Percentiles rank a stretch among this genome's conserved stretches.
phyloP scores from a whole-genome alignment of 2,797 vertebrate species.

The Distichodus sexfasciatus region DNA sequence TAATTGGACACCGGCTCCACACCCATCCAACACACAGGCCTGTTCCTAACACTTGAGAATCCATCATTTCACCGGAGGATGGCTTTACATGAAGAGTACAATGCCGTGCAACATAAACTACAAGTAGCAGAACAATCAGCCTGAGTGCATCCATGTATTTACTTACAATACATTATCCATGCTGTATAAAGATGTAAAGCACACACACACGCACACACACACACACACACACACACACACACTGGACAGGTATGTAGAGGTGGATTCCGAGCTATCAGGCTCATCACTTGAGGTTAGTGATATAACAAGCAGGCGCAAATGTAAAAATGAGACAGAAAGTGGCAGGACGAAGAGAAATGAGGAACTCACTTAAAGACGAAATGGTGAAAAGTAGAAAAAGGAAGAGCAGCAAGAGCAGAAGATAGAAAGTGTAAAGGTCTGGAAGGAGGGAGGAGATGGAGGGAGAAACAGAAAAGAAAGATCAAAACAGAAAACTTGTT shows the following conservation, averaged over 20 bases:
- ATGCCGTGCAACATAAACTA: slow-evolving; percentile 7
- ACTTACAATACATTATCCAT: background rate
- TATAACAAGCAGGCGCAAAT: too few relatives aligned
- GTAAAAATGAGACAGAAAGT: too few relatives aligned
- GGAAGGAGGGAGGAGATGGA: too few relatives aligned
- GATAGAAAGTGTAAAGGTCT: too few relatives aligned
- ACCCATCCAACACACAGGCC: background rate
- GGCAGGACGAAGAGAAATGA: too few relatives aligned
- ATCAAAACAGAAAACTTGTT: background rate
- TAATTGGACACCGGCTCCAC: slow-evolving; percentile 2
- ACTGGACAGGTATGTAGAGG: too few relatives aligned
- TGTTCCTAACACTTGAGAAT: slow-evolving; percentile 1
- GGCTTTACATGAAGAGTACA: slow-evolving; percentile 24
- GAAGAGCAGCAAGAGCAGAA: slow-evolving; percentile 25
- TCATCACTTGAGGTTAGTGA: too few relatives aligned
- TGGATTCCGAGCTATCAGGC: too few relatives aligned
- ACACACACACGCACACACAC: background rate
- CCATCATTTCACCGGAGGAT: background rate
- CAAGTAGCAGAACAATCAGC: slow-evolving; percentile 3
- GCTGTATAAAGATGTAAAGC: background rate
- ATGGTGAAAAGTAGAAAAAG: too few relatives aligned
- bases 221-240: background rate
- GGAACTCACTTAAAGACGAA: too few relatives aligned
- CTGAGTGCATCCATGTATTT: background rate
- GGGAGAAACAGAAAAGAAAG: too few relatives aligned